Percentiles rank a stretch among this genome's conserved stretches.
phyloP scores from a whole-genome alignment of 92 coral and sea anemone species.

The Porites cylindrica region DNA sequence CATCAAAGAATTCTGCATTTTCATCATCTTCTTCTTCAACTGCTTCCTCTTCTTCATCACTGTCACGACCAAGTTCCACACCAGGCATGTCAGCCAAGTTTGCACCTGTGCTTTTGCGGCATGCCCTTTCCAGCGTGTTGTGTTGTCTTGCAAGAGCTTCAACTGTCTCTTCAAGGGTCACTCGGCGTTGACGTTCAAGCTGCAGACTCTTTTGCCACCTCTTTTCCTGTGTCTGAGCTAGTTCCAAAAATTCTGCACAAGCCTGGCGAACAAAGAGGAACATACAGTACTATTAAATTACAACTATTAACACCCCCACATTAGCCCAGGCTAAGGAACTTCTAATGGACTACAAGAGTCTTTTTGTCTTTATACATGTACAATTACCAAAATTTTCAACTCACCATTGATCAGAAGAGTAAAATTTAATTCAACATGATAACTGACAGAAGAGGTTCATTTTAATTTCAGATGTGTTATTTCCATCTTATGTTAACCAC shows the following conservation, averaged over 20 bases:
- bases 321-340: no score
- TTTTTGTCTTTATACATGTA: no score
- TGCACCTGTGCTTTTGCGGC: constrained; percentile 76
- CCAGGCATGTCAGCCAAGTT: constrained; percentile 69
- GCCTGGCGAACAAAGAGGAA: constrained; percentile 59
- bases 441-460: no score
- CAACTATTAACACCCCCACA: no score
- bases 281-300: not conserved
- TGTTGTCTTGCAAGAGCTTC: constrained; percentile 97
- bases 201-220: constrained; percentile 89
- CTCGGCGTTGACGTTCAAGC: constrained; percentile 88
- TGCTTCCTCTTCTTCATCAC: constrained; percentile 66
- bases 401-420: no score
- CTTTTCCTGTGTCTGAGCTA: constrained; percentile 97
- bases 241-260: constrained; percentile 96
- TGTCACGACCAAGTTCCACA: constrained; percentile 49
- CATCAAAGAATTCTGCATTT: constrained; percentile 96
- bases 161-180: constrained; percentile 94
- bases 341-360: no score
- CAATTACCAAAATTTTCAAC: no score
- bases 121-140: constrained; percentile 87
- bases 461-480: no score
- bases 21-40: constrained; percentile 87
- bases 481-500: no score
- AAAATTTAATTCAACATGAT: no score